Evolutionary conservation across 2,888 invertebrate genomes (phyloP).

Genomic region (Synanthedon vespiformis): DNA sequence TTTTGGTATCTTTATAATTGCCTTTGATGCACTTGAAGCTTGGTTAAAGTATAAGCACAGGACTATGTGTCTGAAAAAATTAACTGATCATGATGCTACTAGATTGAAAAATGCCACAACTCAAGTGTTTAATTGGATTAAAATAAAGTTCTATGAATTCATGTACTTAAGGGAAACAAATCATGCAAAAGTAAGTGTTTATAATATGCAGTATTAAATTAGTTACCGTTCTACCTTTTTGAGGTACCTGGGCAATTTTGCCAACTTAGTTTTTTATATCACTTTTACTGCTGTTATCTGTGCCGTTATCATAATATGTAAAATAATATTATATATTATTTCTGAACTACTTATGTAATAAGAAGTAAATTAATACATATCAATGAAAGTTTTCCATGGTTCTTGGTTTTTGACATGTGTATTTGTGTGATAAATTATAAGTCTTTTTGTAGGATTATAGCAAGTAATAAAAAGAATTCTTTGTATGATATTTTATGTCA

Average conservation of each 20-base stretch:
- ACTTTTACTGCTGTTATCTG: background rate
- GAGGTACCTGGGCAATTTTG: too few species aligned
- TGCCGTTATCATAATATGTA: too few species aligned
- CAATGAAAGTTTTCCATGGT: too few species aligned
- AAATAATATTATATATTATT: too few species aligned
- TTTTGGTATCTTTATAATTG: conserved; percentile 24
- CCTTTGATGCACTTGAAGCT: conserved; percentile 48
- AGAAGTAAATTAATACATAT: too few species aligned
- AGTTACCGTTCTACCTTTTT: too few species aligned
- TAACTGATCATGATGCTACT: conserved; percentile 29
- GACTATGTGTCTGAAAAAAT: conserved; percentile 42
- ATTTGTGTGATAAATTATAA: too few species aligned
- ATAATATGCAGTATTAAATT: background rate
- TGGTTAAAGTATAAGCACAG: conserved; percentile 60
- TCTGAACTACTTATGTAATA: too few species aligned
- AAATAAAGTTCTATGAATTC: conserved; percentile 33
- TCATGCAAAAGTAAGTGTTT: conserved; percentile 47
- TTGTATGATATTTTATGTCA: too few species aligned
- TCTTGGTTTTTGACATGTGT: too few species aligned
- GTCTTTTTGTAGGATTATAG: too few species aligned
- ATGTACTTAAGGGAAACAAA: conserved; percentile 46
- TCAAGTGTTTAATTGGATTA: conserved; percentile 25
- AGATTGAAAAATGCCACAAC: conserved; percentile 21
- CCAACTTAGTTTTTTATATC: background rate
- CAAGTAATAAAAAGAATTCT: too few species aligned